A percentile compares a stretch with the other conserved stretches of the same genome.
These are phyloP conservation scores for Sphaeramia orbicularis DNA, from an alignment of 2,797 vertebrate genomes.

Conservation along the genomic window DNA sequence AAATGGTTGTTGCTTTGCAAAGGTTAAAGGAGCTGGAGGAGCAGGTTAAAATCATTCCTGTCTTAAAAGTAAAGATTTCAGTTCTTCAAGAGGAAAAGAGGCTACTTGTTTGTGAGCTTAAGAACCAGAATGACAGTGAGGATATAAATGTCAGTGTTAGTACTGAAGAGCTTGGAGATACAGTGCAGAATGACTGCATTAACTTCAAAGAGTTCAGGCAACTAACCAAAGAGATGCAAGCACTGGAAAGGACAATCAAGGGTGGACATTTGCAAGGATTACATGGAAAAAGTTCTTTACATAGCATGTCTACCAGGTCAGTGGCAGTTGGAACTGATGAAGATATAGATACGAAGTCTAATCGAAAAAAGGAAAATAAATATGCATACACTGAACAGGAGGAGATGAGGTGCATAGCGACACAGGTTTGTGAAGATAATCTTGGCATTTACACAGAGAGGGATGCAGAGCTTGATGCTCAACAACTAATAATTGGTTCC, in stretches of 20 bases:
- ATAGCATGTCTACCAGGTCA: slow-evolving; percentile 73
- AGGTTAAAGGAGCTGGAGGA: slow-evolving; percentile 96
- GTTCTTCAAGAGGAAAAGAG: slow-evolving; percentile 96
- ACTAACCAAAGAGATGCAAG: slow-evolving; percentile 90
- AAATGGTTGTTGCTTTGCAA: slow-evolving; percentile 96
- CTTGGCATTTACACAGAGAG: slow-evolving; percentile 86
- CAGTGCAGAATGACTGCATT: slow-evolving; percentile 77
- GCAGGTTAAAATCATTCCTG: slow-evolving; percentile 94
- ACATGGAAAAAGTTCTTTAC: slow-evolving; percentile 46
- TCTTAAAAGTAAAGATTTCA: slow-evolving; percentile 96
- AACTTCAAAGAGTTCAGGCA: slow-evolving; percentile 88
- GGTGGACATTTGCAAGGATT: slow-evolving; percentile 79
- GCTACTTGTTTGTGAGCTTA: slow-evolving; percentile 89
- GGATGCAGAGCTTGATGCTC: slow-evolving; percentile 90
- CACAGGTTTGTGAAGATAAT: slow-evolving; percentile 88
- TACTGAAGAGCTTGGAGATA: slow-evolving; percentile 72
- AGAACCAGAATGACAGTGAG: slow-evolving; percentile 80
- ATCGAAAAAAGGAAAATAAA: slow-evolving; percentile 62
- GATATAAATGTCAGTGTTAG: slow-evolving; percentile 56
- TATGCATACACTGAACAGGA: slow-evolving; percentile 80
- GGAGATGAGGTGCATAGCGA: slow-evolving; percentile 81
- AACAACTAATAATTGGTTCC: slow-evolving; percentile 90
- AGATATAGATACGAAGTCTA: slow-evolving; percentile 63
- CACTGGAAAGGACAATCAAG: slow-evolving; percentile 90
- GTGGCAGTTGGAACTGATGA: slow-evolving; percentile 81